Base-by-base conservation (phyloP, 2,797 vertebrate species). In the Silurus lanzhouensis region DNA sequence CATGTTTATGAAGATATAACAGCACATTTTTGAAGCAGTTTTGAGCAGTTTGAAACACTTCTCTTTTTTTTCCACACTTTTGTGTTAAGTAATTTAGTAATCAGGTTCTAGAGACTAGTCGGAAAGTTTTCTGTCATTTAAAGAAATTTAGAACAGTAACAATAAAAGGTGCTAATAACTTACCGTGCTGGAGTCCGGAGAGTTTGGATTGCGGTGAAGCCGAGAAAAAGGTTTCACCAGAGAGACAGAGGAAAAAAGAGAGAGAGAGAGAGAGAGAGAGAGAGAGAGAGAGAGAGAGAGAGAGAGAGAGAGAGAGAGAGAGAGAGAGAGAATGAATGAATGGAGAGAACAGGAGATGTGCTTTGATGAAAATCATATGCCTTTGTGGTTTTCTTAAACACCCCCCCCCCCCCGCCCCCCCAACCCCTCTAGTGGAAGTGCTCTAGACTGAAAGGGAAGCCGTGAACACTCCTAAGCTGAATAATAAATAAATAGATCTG, bases 141-240 rank as follows among this genome's bases (percentile, higher is more conserved):
- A 78, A 78, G 31, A 46, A 7, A 44, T 61, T 78, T 20, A 63
- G 6, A 79, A 44, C 20, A 3, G 58, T 46, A 61, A 31, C 31
- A 22, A 15, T 6, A 38, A 78, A 63, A 77, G 48, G 82, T 70
- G 84, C 38, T 46, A 63, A 82, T 61, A 52, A 89, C 93, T 93
- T 92, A 95, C 95, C 84, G 91, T 55, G 85, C 89, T 64, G 91
- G 38, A 91, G 78, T 89, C 87, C 76, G 27, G 81, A 98, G 97
- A 98, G 97, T 87, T 98, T 97, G 0, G 58, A 95, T 89, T 64
- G 97, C 97, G 0, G 27, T 96, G 74, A 96, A 96, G 93, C 94
- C 87, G 38, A 93, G 97, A n/a, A 78, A 89, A 91, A 2, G 95
- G 6, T 60, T 46, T 46, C 13, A 61, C 5, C 4, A 52, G 68